These are phyloP conservation scores for Agrotis exclamationis DNA, from an alignment of 2,888 invertebrate genomes.

Conservation along the genomic window DNA sequence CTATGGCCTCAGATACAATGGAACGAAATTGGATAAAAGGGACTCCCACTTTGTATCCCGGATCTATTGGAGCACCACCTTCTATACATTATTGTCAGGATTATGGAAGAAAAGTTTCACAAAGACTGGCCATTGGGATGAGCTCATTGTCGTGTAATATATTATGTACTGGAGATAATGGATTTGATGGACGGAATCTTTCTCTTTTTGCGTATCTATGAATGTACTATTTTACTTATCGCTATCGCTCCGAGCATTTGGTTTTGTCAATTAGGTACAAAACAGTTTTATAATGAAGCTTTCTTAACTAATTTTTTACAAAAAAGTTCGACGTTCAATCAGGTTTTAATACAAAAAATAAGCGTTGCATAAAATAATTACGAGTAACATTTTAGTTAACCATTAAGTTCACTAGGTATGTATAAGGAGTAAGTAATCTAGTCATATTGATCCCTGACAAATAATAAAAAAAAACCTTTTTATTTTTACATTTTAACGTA, in stretches of 20 bases:
- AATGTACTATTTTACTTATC: slow-evolving; percentile 10
- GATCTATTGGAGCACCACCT: slow-evolving; percentile 31
- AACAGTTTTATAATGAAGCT: not conserved
- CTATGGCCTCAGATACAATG: slow-evolving; percentile 43
- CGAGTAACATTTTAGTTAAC: too few relatives aligned
- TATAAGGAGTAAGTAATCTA: too few relatives aligned
- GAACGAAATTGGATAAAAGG: slow-evolving; percentile 57
- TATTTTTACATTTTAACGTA: too few relatives aligned
- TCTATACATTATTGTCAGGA: slow-evolving; percentile 45
- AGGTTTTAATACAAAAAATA: too few relatives aligned
- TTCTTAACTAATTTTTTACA: too few relatives aligned
- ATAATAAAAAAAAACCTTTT: too few relatives aligned
- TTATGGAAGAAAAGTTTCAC: slow-evolving; percentile 42
- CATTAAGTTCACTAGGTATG: too few relatives aligned
- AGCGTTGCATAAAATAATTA: too few relatives aligned
- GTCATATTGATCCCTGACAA: too few relatives aligned
- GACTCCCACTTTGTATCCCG: slow-evolving; percentile 38
- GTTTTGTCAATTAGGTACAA: not conserved
- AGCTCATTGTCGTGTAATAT: slow-evolving; percentile 52
- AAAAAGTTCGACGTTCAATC: too few relatives aligned
- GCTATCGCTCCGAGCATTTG: not conserved
- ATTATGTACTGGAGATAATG: slow-evolving; percentile 23
- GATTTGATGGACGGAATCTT: slow-evolving; percentile 12
- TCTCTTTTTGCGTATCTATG: not conserved
- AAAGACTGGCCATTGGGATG: slow-evolving; percentile 46